phyloP scores from a whole-genome alignment of 2,888 invertebrate species.

The Myathropa florea region DNA sequence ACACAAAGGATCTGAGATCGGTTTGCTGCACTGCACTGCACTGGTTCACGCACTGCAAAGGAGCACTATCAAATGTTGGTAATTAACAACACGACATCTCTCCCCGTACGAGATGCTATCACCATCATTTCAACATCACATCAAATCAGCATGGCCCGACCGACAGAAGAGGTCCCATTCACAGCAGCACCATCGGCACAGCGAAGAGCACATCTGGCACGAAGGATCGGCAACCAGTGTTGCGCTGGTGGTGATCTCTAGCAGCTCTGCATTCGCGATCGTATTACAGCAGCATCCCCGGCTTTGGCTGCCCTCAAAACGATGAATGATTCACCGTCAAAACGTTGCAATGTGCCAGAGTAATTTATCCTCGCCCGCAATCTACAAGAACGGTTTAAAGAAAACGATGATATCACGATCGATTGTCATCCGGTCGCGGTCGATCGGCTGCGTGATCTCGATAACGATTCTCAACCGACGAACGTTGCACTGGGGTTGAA shows the following conservation, averaged over 20 bases:
- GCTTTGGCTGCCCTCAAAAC: neutral
- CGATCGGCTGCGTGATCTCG: neutral
- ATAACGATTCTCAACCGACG: conserved; percentile 16
- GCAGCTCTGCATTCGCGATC: conserved; percentile 26
- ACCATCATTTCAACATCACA: conserved; percentile 24
- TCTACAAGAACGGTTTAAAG: conserved; percentile 37
- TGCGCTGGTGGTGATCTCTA: conserved; percentile 38
- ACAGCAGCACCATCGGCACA: conserved; percentile 11
- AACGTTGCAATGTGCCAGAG: conserved; percentile 36
- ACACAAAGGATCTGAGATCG: conserved; percentile 55
- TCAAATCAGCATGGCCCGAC: conserved; percentile 16
- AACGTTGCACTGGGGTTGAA: neutral
- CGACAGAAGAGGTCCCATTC: conserved; percentile 45
- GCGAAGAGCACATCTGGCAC: conserved; percentile 47
- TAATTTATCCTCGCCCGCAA: conserved; percentile 43
- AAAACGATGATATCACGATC: conserved; percentile 46
- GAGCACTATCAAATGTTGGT: conserved; percentile 58
- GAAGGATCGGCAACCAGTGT: neutral
- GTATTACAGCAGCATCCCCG: conserved; percentile 38
- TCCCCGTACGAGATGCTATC: conserved; percentile 56
- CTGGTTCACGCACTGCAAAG: conserved; percentile 29
- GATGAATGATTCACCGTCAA: conserved; percentile 49
- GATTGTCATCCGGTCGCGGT: conserved; percentile 47
- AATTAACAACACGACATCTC: conserved; percentile 67
- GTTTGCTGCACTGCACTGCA: conserved; percentile 38